Evolutionary conservation across 2,797 vertebrate species (phyloP), one percentile per base, ranked within the genome.

Genomic region (Dallia pectoralis): DNA sequence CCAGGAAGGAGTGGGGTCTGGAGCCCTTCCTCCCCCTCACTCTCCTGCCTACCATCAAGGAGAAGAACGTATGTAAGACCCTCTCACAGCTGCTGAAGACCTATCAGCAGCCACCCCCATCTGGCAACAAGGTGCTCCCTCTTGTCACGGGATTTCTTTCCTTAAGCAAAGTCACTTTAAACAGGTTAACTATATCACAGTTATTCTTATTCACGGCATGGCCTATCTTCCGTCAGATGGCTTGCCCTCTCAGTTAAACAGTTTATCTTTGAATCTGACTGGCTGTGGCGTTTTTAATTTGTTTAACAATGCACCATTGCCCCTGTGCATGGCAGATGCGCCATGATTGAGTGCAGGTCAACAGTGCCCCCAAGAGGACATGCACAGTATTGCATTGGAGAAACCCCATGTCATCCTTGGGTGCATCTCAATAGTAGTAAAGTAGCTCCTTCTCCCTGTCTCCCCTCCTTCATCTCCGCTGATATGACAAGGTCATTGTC

Each of bases 1-100:
- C 27, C 88, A 99, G 98, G 90, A 99, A 99, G 87, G 98, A 99
- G 77, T 99, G 98, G 98, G 98, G 98, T 22, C 91, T 99, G 75
- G 97, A 99, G 83, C 97, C 97, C 76, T 99, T 99, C 87, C 95
- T 99, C 83, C 98, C 98, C 63, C 95, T 96, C 47, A 97, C 96
- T 3, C 91, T 99, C 69, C 93, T 99, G 78, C 97, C 97, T 82
- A 93, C 95, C 63, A 89, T 97, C 86, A 99, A 98, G 83, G 98
- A 99, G 90, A 99, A 99, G 90, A 97, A 96, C 70, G 94, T 98
- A 74, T 96, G 98, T 72, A 99, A 99, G 89, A 94, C 93, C 44
- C 94, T 99, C 48, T 97, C 98, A 4, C 97, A 98, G 90, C 92
- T 97, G 86, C 93, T 99, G 79, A 99, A 99, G 91, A 96, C 95